Evolutionary conservation across 2,113 vertebrate genomes (phyloP).

Genomic region (Atlantisia rogersi): DNA sequence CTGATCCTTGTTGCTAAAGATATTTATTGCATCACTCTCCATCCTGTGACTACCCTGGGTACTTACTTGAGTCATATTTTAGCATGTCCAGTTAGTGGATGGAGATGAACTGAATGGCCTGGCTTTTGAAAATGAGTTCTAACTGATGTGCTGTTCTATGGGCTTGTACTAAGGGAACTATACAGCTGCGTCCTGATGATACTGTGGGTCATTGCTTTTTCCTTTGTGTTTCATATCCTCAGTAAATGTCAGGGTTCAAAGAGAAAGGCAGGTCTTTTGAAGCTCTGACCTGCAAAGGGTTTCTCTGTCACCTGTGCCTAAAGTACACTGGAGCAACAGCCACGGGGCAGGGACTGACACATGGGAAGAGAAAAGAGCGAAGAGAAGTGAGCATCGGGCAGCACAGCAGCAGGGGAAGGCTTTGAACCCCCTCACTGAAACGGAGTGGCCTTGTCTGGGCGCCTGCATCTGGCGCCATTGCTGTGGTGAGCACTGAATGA

Average conservation of each 20-base stretch:
- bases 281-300: not conserved
- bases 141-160: not conserved
- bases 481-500: not conserved
- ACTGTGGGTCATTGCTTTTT: not conserved
- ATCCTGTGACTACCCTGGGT: not conserved
- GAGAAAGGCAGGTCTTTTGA: not conserved
- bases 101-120: not conserved
- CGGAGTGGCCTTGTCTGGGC: not conserved
- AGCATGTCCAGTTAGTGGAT: not conserved
- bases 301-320: not conserved
- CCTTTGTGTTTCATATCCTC: not conserved
- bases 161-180: not conserved
- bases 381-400: not conserved
- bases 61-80: not conserved
- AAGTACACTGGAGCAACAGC: not conserved
- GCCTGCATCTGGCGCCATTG: accelerated
- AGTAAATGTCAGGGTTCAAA: not conserved
- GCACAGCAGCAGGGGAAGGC: not conserved
- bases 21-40: not conserved
- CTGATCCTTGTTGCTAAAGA: not conserved
- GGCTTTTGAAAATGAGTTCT: not conserved
- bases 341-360: not conserved
- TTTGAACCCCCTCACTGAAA: not conserved
- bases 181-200: not conserved
- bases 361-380: not conserved